Percentiles rank a stretch among this genome's conserved stretches.
These are phyloP conservation scores for Lontra canadensis DNA, from an alignment of 2,113 vertebrate species.

Conservation along the genomic window DNA sequence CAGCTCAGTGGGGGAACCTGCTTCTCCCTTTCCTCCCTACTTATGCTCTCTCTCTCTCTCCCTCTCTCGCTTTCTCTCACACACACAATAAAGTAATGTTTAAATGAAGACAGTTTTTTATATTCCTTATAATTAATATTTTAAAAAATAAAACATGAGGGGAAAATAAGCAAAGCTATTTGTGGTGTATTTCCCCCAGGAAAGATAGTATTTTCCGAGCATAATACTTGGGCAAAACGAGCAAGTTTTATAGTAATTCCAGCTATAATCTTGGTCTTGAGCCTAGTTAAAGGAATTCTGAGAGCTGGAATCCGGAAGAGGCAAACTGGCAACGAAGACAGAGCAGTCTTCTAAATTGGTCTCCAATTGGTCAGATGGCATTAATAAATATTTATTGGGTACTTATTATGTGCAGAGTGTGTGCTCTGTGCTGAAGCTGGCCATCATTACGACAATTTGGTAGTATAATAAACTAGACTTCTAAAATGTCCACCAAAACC, in stretches of 20 bases:
- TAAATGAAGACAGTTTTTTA: neutral
- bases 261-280: neutral
- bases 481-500: conserved; percentile 1
- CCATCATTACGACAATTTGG: neutral
- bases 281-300: neutral
- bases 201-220: conserved; percentile 19
- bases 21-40: neutral
- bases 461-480: conserved; percentile 7
- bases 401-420: conserved; percentile 55
- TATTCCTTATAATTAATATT: conserved; percentile 16
- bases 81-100: conserved; percentile 14
- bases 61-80: neutral
- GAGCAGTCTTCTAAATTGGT: conserved; percentile 43
- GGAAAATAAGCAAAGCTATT: conserved; percentile 10
- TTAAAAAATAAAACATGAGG: neutral
- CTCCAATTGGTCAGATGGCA: conserved; percentile 53
- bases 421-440: neutral
- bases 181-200: neutral
- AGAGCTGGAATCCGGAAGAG: conserved; percentile 38
- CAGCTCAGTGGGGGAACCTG: neutral
- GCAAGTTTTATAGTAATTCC: neutral
- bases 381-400: conserved; percentile 72
- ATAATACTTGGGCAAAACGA: neutral
- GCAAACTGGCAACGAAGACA: neutral
- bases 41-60: neutral